These are phyloP conservation scores for Tenrec ecaudatus DNA, from an alignment of 2,113 vertebrate species.

Conservation along the genomic window DNA sequence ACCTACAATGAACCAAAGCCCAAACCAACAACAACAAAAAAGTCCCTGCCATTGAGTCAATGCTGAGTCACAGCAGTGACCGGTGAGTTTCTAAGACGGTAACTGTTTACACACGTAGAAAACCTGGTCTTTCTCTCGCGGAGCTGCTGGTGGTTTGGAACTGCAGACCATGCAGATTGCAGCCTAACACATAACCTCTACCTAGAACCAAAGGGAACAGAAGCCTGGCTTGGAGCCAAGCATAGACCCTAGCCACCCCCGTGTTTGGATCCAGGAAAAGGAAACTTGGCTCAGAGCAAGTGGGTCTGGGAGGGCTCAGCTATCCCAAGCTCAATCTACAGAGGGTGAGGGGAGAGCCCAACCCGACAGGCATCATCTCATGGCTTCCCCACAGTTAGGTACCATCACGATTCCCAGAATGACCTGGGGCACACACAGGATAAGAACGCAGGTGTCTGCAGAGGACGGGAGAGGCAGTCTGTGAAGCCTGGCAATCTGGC, in stretches of 20 bases:
- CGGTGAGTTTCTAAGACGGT: too few relatives aligned
- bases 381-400: neutral
- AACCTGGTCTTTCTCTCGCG: too few relatives aligned
- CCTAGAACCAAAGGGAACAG: neutral
- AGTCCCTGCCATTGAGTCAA: too few relatives aligned
- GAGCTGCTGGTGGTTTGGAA: too few relatives aligned
- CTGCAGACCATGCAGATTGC: too few relatives aligned
- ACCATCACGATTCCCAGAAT: neutral
- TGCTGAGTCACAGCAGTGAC: too few relatives aligned
- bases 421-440: neutral
- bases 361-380: neutral
- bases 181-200: too few relatives aligned
- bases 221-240: neutral
- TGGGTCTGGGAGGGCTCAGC: neutral
- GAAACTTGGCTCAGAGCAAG: neutral
- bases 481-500: neutral
- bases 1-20: too few relatives aligned
- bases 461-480: neutral
- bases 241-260: neutral
- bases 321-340: neutral
- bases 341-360: fast-evolving
- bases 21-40: too few relatives aligned
- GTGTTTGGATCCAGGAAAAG: neutral
- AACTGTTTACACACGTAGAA: too few relatives aligned
- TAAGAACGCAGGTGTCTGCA: fast-evolving